Evolutionary conservation across 2,797 vertebrate genomes (phyloP).

Genomic region (Sylvia borin): DNA sequence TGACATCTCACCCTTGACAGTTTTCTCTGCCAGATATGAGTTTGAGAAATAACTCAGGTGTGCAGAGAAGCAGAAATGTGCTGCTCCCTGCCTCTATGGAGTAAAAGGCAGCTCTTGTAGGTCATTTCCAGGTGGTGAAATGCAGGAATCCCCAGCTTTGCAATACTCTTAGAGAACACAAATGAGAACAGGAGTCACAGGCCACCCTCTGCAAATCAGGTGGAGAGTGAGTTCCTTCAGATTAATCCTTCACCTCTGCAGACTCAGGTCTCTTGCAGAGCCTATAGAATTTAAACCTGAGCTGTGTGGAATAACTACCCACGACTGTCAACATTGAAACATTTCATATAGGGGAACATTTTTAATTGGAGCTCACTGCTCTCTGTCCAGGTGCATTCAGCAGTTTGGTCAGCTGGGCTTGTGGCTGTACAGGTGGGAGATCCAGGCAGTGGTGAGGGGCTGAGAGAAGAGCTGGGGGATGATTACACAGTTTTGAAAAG

Average conservation of each 20-base stretch:
- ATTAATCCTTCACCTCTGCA: background rate
- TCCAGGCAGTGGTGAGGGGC: background rate
- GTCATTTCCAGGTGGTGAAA: background rate
- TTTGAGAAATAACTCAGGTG: background rate
- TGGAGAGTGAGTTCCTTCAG: background rate
- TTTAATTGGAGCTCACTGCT: background rate
- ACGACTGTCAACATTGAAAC: fast-evolving
- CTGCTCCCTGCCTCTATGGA: fast-evolving
- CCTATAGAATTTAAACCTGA: background rate
- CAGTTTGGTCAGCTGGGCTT: background rate
- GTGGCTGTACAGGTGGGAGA: background rate
- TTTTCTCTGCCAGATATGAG: background rate
- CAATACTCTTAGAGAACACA: background rate
- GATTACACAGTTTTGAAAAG: fast-evolving
- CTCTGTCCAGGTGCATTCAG: background rate
- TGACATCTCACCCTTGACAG: background rate
- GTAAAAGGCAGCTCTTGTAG: background rate
- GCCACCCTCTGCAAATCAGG: background rate
- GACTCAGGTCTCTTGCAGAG: background rate
- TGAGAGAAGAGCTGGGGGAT: background rate
- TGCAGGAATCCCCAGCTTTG: background rate
- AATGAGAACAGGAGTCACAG: fast-evolving
- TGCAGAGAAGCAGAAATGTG: background rate
- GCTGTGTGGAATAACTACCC: background rate
- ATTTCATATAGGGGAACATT: background rate